Evolutionary conservation across 1,140 invertebrate species (phyloP).

Genomic region (Drosophila santomea): DNA sequence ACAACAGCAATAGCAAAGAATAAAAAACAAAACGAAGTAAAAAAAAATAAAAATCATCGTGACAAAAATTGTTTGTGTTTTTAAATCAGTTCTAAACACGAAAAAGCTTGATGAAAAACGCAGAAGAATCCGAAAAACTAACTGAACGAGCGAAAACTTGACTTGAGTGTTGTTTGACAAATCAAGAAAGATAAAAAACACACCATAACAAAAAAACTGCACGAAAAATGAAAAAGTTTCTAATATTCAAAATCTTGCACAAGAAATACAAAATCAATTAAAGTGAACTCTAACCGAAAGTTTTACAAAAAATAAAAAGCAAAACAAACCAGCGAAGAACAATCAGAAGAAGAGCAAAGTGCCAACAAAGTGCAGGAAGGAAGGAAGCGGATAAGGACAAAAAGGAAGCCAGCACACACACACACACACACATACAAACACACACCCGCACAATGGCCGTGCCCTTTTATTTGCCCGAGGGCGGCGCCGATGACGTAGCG

Average conservation of each 20-base stretch:
- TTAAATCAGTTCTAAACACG: slow-evolving; percentile 65
- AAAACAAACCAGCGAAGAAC: slow-evolving; percentile 37
- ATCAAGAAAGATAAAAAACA: slow-evolving; percentile 36
- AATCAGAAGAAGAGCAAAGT: slow-evolving; percentile 38
- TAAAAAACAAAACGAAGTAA: slow-evolving; percentile 10
- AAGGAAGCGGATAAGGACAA: slow-evolving; percentile 33
- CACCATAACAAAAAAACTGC: slow-evolving; percentile 38
- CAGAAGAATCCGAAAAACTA: slow-evolving; percentile 63
- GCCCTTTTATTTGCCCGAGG: slow-evolving; percentile 83
- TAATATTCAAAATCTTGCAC: slow-evolving; percentile 75
- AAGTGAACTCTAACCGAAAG: slow-evolving; percentile 59
- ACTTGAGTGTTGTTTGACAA: slow-evolving; percentile 46
- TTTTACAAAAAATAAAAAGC: slow-evolving; percentile 35
- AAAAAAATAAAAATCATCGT: slow-evolving; percentile 14
- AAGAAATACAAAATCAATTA: slow-evolving; percentile 81
- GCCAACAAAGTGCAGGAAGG: slow-evolving; percentile 36
- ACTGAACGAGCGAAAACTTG: slow-evolving; percentile 32
- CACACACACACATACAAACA: slow-evolving; percentile 45
- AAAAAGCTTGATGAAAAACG: slow-evolving; percentile 69
- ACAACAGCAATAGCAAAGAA: slow-evolving; percentile 13
- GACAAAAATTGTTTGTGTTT: slow-evolving; percentile 64
- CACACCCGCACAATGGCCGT: slow-evolving; percentile 73
- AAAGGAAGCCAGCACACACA: slow-evolving; percentile 24
- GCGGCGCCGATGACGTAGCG: slow-evolving; percentile 75
- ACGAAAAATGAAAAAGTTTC: slow-evolving; percentile 73